A percentile compares a stretch with the other conserved stretches of the same genome.
Conservation (phyloP, 2,113 vertebrate genomes). For the Dermatemys mawii region DNA sequence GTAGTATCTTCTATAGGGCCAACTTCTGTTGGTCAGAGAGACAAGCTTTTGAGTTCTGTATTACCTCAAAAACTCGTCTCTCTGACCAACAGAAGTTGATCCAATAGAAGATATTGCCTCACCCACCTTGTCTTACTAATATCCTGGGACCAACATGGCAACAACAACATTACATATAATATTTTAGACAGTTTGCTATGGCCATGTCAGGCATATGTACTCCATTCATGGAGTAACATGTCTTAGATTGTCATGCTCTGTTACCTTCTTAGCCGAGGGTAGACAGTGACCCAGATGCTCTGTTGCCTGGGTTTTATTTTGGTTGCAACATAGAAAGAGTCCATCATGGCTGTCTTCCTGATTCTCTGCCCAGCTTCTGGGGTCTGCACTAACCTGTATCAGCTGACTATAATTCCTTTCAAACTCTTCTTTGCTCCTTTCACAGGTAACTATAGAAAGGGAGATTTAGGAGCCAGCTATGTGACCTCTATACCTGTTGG, state of each 20-base stretch:
- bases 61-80: neutral
- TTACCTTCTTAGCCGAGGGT: neutral
- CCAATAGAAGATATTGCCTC: no score
- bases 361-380: neutral
- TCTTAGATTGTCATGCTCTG: neutral
- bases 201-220: neutral
- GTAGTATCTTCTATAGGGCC: neutral
- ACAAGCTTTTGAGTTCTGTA: neutral
- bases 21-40: neutral
- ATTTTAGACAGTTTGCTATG: rapidly evolving
- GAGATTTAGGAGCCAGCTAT: neutral
- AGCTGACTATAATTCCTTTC: neutral
- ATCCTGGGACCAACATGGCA: no score
- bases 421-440: rapidly evolving
- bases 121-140: no score
- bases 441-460: neutral
- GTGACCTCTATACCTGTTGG: no score
- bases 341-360: neutral
- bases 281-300: neutral
- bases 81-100: no score
- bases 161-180: no score
- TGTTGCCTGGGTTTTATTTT: neutral
- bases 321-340: neutral
- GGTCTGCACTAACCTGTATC: neutral
- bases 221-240: neutral